Evolutionary conservation across 2,797 vertebrate genomes (phyloP).

Genomic region (Lagocephalus sceleratus): DNA sequence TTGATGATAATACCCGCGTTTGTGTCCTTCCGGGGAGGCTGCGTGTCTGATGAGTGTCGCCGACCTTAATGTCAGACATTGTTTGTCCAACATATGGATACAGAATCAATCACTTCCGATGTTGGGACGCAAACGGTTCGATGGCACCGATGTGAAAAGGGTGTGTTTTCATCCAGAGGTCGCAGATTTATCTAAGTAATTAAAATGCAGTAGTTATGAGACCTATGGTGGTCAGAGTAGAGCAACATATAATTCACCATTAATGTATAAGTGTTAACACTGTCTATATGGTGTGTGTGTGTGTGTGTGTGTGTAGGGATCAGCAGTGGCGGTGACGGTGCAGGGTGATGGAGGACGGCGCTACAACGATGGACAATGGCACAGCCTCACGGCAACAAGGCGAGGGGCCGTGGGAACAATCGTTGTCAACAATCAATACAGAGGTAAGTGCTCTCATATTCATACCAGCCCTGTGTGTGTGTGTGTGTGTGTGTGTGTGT

Average conservation of each 20-base stretch:
- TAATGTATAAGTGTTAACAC: too few relatives aligned
- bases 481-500: slow-evolving; percentile 26
- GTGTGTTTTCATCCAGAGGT: slow-evolving; percentile 9
- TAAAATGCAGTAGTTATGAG: not conserved
- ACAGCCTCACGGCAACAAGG: slow-evolving; percentile 82
- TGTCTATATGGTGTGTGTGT: not conserved
- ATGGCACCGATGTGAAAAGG: slow-evolving; percentile 21
- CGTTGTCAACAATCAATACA: slow-evolving; percentile 77
- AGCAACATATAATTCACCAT: not conserved
- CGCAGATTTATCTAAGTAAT: slow-evolving; percentile 10
- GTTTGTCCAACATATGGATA: not conserved
- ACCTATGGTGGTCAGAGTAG: slow-evolving; percentile 2
- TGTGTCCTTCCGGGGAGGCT: slow-evolving; percentile 22
- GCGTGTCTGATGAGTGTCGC: slow-evolving; percentile 16
- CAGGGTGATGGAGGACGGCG: slow-evolving; percentile 77
- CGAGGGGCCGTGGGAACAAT: slow-evolving; percentile 84
- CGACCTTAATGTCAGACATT: slow-evolving; percentile 18
- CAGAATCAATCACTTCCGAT: slow-evolving; percentile 21
- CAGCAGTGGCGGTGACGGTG: slow-evolving; percentile 82
- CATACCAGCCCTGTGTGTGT: slow-evolving; percentile 48
- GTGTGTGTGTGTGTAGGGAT: slow-evolving; percentile 73
- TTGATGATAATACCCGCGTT: slow-evolving; percentile 48
- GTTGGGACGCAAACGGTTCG: slow-evolving; percentile 10
- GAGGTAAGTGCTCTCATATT: slow-evolving; percentile 71
- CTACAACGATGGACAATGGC: slow-evolving; percentile 88